A percentile compares a stretch with the other conserved stretches of the same genome.
phyloP scores from a whole-genome alignment of 2,113 vertebrate species.

The Malurus elegans region DNA sequence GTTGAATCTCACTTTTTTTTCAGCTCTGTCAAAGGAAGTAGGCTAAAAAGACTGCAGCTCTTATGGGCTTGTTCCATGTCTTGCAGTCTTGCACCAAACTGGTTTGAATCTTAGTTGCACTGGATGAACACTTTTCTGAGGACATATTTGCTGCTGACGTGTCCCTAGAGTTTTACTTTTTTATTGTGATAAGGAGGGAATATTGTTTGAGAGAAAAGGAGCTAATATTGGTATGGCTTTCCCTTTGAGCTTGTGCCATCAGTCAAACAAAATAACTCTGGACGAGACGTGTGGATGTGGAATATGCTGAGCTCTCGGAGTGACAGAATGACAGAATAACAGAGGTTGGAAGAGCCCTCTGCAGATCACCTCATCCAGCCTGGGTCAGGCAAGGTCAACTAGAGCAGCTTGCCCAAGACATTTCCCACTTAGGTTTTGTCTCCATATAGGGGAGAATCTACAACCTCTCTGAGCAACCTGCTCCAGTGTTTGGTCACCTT shows the following conservation, averaged over 20 bases:
- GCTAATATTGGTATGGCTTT: background rate
- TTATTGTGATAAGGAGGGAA: background rate
- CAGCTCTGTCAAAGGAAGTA: background rate
- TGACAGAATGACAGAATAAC: background rate
- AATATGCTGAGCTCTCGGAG: background rate
- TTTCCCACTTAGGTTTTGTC: background rate
- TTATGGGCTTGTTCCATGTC: fast-evolving
- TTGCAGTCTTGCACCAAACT: background rate
- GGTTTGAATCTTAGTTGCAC: background rate
- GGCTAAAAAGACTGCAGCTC: background rate
- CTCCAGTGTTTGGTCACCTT: background rate
- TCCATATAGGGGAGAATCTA: background rate
- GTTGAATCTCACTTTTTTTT: background rate
- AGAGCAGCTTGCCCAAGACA: background rate
- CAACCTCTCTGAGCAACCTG: background rate
- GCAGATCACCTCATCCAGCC: background rate
- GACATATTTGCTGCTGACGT: background rate
- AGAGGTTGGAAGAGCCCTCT: background rate
- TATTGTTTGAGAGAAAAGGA: background rate
- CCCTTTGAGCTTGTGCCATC: background rate
- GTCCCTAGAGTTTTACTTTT: background rate
- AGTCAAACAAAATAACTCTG: background rate
- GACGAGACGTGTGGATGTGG: background rate
- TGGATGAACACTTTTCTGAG: background rate
- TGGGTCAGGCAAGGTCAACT: background rate